Base-by-base conservation (phyloP, 2,113 vertebrate genomes). In the Brachyhypopomus gauderio region DNA sequence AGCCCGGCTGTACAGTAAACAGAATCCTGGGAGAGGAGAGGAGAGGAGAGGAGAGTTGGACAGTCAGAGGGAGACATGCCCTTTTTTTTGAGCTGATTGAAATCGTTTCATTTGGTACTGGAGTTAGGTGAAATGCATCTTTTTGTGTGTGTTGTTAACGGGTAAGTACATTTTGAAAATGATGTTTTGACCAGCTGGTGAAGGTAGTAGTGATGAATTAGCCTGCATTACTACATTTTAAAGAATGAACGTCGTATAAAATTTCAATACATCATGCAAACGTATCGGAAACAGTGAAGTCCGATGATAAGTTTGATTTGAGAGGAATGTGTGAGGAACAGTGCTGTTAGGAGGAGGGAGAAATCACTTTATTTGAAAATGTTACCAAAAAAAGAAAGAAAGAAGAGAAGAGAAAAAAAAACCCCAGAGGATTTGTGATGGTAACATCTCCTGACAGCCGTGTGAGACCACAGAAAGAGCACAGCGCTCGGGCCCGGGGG, bases 401-500 rank as follows among this genome's bases (percentile, higher is more conserved):
- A 11, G 91, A 91, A 66, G 73, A 66, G 85, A 86, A 92, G 91
- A 59, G 89, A 14, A 45, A 45, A 52, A 52, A 52, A 14, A 30
- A 30, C 30, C 45, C 45, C 89, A 89, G 87, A 87, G 91, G 89
- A 77, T 90, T 91, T 86, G 78, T 97, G 96, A 98, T 91, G 92
- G 85, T 97, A 98, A 97, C 90, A 86, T 92, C 92, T 95, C 95
- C 92, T 97, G 96, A 98, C 96, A 97, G 94, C 94, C 95, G 96
- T 95, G 97, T 97, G 96, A 96, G 95, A 92, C 94, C 92, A 86
- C 88, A 94, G 95, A 97, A 97, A 98, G 96, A 96, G 93, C 96
- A 97, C 96, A 92, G 87, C 92, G 95, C 92, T 93, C 88, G 89
- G 89, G 93, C 95, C 94, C 95, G 84, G 90, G 91, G 95, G 95